A percentile compares a stretch with the other conserved stretches of the same genome.
phyloP scores from a whole-genome alignment of 2,888 invertebrate species.

The Heteromyza rotundicornis region DNA sequence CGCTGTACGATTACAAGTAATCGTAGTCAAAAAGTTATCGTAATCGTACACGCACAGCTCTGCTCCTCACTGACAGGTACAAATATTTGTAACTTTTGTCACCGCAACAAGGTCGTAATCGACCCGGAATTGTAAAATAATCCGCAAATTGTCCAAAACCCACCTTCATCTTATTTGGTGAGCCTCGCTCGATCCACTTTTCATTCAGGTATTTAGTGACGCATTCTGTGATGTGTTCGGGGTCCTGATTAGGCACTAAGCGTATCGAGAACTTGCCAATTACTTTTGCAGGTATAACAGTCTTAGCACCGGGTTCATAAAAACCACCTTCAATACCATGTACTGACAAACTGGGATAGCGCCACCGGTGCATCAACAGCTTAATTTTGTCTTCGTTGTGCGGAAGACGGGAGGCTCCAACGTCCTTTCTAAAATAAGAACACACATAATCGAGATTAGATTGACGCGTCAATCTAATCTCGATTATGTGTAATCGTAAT shows the following conservation, averaged over 20 bases:
- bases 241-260: constrained; percentile 93
- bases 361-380: constrained; percentile 93
- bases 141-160: too few species aligned
- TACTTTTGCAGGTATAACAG: constrained; percentile 92
- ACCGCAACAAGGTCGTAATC: too few species aligned
- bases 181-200: constrained; percentile 79
- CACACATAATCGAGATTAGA: too few species aligned
- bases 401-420: constrained; percentile 73
- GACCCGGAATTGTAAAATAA: too few species aligned
- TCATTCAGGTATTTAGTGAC: constrained; percentile 80
- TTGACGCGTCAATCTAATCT: too few species aligned
- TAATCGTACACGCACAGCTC: too few species aligned
- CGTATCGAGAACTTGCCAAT: constrained; percentile 97
- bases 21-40: too few species aligned
- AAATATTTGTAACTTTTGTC: too few species aligned
- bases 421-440: constrained; percentile 64
- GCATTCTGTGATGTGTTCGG: constrained; percentile 79
- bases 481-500: too few species aligned
- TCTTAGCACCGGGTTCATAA: constrained; percentile 90
- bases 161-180: constrained; percentile 82
- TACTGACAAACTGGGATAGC: constrained; percentile 89
- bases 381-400: constrained; percentile 82
- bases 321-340: constrained; percentile 96
- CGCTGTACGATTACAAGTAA: too few species aligned
- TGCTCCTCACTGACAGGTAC: too few species aligned